These are phyloP conservation scores for Mixornis gularis DNA, from an alignment of 2,113 vertebrate species.

Conservation along the genomic window DNA sequence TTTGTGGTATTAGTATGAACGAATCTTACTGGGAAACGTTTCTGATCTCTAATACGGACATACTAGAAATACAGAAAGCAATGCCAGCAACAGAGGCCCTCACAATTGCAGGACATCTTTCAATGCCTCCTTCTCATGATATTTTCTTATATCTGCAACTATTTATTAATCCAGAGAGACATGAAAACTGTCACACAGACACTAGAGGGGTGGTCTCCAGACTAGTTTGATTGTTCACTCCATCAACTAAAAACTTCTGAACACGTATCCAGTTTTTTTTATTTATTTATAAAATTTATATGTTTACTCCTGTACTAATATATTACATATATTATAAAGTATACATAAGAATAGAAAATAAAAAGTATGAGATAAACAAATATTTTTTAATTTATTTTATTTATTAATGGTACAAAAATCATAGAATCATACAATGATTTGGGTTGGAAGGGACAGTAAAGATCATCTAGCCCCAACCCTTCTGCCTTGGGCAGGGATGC, in stretches of 20 bases:
- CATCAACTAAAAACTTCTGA: neutral
- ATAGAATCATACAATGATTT: neutral
- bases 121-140: neutral
- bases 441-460: neutral
- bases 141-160: neutral
- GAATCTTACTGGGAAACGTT: neutral
- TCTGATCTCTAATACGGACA: neutral
- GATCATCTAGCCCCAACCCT: neutral
- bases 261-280: neutral
- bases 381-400: neutral
- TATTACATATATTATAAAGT: neutral
- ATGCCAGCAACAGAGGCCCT: neutral
- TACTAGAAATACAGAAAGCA: neutral
- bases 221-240: neutral
- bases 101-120: neutral
- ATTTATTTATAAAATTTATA: neutral
- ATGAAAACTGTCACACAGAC: neutral
- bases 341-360: neutral
- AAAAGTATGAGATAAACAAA: neutral
- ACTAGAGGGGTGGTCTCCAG: neutral
- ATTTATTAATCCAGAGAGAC: neutral
- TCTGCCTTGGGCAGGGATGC: neutral
- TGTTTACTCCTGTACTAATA: neutral
- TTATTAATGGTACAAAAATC: neutral
- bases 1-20: neutral